Conservation (phyloP, 2,113 vertebrate genomes). For the Lynx canadensis region DNA sequence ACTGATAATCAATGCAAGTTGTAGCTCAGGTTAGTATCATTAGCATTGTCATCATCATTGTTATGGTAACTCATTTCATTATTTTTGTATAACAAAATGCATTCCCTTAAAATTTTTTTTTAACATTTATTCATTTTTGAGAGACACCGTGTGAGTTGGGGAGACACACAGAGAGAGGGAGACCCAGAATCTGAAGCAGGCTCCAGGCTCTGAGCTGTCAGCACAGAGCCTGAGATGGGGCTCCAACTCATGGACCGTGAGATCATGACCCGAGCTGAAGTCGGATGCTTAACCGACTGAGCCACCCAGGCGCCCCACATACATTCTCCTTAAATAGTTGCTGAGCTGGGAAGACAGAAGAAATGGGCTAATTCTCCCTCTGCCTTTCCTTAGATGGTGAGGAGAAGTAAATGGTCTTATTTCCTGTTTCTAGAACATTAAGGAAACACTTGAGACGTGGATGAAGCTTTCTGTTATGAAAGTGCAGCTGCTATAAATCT, state of each 20-base stretch:
- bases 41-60: background rate
- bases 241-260: too few relatives aligned
- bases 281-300: too few relatives aligned
- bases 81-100: background rate
- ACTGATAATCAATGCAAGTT: background rate
- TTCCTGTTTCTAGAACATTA: background rate
- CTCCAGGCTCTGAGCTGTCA: too few relatives aligned
- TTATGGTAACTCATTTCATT: background rate
- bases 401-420: background rate
- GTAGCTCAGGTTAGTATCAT: background rate
- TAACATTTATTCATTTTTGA: too few relatives aligned
- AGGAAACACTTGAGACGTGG: background rate
- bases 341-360: background rate
- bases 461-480: background rate
- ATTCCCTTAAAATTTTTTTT: too few relatives aligned
- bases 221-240: too few relatives aligned
- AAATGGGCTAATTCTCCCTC: rapidly evolving
- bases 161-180: too few relatives aligned
- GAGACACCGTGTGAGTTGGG: too few relatives aligned
- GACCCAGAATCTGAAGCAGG: too few relatives aligned
- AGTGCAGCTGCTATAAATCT: background rate
- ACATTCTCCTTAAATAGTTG: background rate
- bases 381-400: background rate
- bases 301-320: too few relatives aligned
- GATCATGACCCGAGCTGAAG: too few relatives aligned